Evolutionary conservation across 2,113 vertebrate genomes (phyloP).

Genomic region (Vombatus ursinus): DNA sequence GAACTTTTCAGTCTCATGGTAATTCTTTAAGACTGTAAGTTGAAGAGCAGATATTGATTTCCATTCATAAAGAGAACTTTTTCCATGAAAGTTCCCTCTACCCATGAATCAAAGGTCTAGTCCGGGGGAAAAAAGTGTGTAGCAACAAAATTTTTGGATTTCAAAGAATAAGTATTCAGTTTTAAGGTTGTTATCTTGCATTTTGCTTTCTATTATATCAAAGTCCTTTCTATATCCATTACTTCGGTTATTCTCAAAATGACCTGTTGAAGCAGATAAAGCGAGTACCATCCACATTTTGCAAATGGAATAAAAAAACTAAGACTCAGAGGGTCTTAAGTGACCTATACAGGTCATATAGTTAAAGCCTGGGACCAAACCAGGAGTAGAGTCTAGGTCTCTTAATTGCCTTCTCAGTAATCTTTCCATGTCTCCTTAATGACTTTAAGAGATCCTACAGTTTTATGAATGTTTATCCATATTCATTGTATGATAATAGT

Average conservation of each 20-base stretch:
- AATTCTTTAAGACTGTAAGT: background rate
- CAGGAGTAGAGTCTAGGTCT: background rate
- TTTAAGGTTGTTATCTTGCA: background rate
- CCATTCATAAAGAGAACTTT: background rate
- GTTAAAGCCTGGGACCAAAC: background rate
- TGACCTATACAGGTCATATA: background rate
- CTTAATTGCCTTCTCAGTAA: background rate
- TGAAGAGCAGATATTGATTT: background rate
- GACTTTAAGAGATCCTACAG: background rate
- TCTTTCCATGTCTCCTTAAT: background rate
- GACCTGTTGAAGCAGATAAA: background rate
- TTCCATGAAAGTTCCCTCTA: background rate
- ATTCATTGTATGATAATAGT: background rate
- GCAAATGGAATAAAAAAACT: background rate
- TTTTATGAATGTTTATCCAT: background rate
- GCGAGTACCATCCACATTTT: background rate
- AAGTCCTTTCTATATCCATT: background rate
- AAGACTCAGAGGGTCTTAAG: background rate
- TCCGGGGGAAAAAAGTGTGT: no score
- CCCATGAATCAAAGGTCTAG: background rate
- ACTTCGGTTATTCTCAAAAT: background rate
- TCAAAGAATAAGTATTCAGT: constrained; percentile 31
- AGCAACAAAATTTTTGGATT: background rate
- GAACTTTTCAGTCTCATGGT: background rate
- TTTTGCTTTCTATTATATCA: background rate